A percentile compares a stretch with the other conserved stretches of the same genome.
Conservation (phyloP, 2,888 invertebrate species). For the Leptodirus hochenwartii region DNA sequence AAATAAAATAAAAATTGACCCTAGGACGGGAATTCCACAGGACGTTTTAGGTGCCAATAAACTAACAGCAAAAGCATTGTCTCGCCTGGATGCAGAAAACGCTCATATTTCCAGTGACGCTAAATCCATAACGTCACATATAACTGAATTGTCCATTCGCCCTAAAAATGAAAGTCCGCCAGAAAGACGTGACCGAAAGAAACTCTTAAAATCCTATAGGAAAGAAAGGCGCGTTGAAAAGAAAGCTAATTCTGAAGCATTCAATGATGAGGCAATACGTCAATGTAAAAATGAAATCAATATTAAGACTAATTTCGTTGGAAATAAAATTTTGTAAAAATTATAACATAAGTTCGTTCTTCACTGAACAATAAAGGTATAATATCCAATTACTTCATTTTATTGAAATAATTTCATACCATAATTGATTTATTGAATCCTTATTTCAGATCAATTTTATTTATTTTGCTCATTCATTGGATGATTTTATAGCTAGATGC, state of each 20-base stretch:
- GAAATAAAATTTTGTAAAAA: conserved; percentile 41
- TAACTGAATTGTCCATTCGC: conserved; percentile 48
- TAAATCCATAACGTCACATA: conserved; percentile 45
- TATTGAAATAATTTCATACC: no score
- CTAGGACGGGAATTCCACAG: conserved; percentile 56
- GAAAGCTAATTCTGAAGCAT: conserved; percentile 63
- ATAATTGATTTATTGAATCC: no score
- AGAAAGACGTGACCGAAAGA: conserved; percentile 60
- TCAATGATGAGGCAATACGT: conserved; percentile 69
- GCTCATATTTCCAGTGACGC: conserved; percentile 35
- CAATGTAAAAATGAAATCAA: conserved; percentile 63
- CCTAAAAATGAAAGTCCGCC: conserved; percentile 62
- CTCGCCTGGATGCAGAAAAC: conserved; percentile 37
- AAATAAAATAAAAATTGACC: conserved; percentile 48
- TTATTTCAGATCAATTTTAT: no score
- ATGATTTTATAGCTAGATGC: no score
- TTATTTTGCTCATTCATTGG: no score
- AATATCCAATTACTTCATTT: no score
- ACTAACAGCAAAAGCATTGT: conserved; percentile 49
- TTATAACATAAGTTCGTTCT: no score
- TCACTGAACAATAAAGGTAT: no score
- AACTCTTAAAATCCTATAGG: conserved; percentile 57
- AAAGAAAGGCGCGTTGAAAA: conserved; percentile 62
- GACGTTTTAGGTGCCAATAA: conserved; percentile 41
- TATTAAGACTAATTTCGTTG: conserved; percentile 55